A percentile compares a stretch with the other conserved stretches of the same genome.
Conservation (phyloP, 2,797 vertebrate genomes). For the Morelia viridis region DNA sequence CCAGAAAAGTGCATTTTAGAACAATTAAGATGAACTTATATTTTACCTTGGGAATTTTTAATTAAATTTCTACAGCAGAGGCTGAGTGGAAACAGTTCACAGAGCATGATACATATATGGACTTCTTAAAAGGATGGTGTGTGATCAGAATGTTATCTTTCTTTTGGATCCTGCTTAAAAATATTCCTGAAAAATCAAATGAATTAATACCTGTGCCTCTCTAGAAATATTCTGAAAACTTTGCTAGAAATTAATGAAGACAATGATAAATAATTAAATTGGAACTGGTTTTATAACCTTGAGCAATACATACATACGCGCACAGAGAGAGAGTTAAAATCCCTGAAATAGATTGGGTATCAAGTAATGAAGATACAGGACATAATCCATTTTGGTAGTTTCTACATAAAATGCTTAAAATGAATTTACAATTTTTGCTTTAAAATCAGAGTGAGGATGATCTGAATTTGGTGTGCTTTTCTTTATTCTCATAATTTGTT, state of each 20-base stretch:
- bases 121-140: background rate
- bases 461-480: background rate
- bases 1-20: background rate
- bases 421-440: slow-evolving; percentile 13
- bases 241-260: background rate
- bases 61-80: background rate
- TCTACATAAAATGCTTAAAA: background rate
- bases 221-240: background rate
- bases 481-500: background rate
- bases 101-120: background rate
- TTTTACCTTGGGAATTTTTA: background rate
- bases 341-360: background rate
- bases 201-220: background rate
- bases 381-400: background rate
- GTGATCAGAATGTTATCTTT: background rate
- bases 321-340: background rate
- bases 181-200: background rate
- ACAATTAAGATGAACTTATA: background rate
- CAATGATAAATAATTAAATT: slow-evolving; percentile 2
- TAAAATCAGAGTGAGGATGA: slow-evolving; percentile 4
- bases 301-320: background rate
- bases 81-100: background rate
- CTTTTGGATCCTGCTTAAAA: background rate
- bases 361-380: background rate
- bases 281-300: slow-evolving; percentile 14